Base-by-base conservation (phyloP, 1,140 invertebrate species). In the Ectropis grisescens region DNA sequence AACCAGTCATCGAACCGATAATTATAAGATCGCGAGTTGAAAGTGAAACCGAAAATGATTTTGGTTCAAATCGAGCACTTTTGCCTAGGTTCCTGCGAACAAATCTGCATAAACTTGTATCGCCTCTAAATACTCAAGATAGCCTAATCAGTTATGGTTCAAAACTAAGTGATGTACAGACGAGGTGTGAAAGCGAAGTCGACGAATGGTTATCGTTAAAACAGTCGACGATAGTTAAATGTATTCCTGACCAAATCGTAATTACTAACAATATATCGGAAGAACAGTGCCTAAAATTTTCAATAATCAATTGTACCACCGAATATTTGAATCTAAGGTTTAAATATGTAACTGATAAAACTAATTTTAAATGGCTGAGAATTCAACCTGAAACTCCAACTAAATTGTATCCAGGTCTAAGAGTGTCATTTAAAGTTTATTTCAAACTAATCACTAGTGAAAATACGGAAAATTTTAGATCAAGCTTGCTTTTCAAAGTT, bases 381-480 rank as follows among this genome's bases (percentile, higher is more conserved):
- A 31, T 76, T 13, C 13, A 33, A 11, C 71, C 74, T 8, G 25
- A 12, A 11, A 53, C 37, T 10, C 41, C 53, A 8, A 11, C 51
- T 10, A 66, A 60, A 39, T 22, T 76, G 13, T 66, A 43, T 34
- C 62, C 69, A 11, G 71, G 71, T 9, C 38, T 76, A 31, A 24
- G 58, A 36, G 27, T 38, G 5, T 10, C 25, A 7, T 69, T 44
- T 32, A 68, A 42, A 24, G 51, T 71, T 12, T 19, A 35, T 15
- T 80, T 67, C 19, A 60, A 50, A 30, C 40, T 75, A 16, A 7
- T 19, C 16, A 19, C 16, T 25, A n/a, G 28, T 16, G 36, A 40
- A 33, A 46, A 31, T 37, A 23, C 32, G 30, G 12, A 46, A 41
- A 41, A 43, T 15, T 54, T 64, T 37, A 15, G 23, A 16, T 48